These are phyloP conservation scores for Cepaea hortensis DNA, from an alignment of 2,888 invertebrate genomes.

Conservation along the genomic window DNA sequence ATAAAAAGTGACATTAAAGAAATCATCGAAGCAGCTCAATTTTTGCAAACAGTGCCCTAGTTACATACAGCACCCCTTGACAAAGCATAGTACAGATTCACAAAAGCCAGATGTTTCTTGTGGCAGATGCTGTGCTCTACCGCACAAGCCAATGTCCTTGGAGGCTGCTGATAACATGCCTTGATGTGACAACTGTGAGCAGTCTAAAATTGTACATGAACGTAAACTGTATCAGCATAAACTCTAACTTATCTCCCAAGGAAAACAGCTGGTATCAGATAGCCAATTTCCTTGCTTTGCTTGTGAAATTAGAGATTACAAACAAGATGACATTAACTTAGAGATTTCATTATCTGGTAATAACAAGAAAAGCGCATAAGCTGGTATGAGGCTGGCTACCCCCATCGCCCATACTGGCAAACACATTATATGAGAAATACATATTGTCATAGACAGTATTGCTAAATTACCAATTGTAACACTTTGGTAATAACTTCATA, in stretches of 20 bases:
- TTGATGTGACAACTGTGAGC: constrained; percentile 34
- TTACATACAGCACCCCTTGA: neutral
- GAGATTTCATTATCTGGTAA: too few species aligned
- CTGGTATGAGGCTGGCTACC: too few species aligned
- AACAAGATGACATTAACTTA: too few species aligned
- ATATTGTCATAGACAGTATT: too few species aligned
- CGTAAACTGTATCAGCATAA: constrained; percentile 47
- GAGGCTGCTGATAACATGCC: constrained; percentile 47
- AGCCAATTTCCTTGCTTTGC: constrained; percentile 49
- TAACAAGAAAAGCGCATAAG: too few species aligned
- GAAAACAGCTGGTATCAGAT: constrained; percentile 42
- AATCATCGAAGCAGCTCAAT: constrained; percentile 25
- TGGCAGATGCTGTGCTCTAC: too few species aligned
- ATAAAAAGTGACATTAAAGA: constrained; percentile 28
- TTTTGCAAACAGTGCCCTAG: neutral
- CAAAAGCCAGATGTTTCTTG: too few species aligned
- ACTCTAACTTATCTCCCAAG: constrained; percentile 43
- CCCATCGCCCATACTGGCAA: too few species aligned
- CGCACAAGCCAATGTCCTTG: neutral
- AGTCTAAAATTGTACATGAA: neutral
- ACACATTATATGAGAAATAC: too few species aligned
- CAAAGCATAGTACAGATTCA: neutral
- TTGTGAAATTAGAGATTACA: neutral
- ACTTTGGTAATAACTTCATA: too few species aligned
- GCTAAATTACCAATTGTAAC: too few species aligned